A percentile compares a stretch with the other conserved stretches of the same genome.
Evolutionary conservation across 2,888 invertebrate species (phyloP).

Genomic region (Chalcis sispes): DNA sequence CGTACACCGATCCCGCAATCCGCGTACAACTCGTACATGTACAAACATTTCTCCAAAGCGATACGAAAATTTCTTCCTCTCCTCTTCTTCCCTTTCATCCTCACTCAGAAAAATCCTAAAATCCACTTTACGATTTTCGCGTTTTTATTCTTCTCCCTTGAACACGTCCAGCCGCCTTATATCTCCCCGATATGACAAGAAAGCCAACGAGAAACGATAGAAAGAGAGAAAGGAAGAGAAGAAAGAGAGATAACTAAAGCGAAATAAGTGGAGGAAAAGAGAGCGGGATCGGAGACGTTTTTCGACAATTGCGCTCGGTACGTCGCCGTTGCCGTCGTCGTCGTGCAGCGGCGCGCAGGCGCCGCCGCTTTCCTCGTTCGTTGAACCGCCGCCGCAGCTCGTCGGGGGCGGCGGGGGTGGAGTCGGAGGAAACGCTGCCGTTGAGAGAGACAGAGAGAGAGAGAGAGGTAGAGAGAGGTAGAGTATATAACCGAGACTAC

Average conservation of each 20-base stretch:
- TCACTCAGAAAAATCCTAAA: too few relatives aligned
- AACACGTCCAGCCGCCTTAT: too few relatives aligned
- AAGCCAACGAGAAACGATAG: neutral
- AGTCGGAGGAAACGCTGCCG: conserved; percentile 44
- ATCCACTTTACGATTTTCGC: neutral
- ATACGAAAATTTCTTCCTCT: conserved; percentile 34
- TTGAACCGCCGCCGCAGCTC: conserved; percentile 67
- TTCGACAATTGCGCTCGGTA: conserved; percentile 24
- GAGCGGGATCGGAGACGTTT: neutral
- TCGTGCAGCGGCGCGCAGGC: conserved; percentile 68
- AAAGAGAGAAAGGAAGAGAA: conserved; percentile 2
- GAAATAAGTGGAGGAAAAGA: neutral
- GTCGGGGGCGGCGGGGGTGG: conserved; percentile 29
- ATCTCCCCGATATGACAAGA: neutral
- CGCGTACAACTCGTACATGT: neutral
- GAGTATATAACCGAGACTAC: too few relatives aligned
- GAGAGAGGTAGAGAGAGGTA: conserved; percentile 51
- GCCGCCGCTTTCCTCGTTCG: conserved; percentile 70
- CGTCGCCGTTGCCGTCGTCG: conserved; percentile 42
- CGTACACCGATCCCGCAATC: neutral
- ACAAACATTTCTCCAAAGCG: conserved; percentile 21
- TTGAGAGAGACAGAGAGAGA: conserved; percentile 16
- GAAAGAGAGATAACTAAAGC: neutral
- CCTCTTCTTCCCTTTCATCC: too few relatives aligned
- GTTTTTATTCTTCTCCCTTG: neutral